phyloP scores from a whole-genome alignment of 1,140 invertebrate genomes.

The Atopsyche davidsoni region DNA sequence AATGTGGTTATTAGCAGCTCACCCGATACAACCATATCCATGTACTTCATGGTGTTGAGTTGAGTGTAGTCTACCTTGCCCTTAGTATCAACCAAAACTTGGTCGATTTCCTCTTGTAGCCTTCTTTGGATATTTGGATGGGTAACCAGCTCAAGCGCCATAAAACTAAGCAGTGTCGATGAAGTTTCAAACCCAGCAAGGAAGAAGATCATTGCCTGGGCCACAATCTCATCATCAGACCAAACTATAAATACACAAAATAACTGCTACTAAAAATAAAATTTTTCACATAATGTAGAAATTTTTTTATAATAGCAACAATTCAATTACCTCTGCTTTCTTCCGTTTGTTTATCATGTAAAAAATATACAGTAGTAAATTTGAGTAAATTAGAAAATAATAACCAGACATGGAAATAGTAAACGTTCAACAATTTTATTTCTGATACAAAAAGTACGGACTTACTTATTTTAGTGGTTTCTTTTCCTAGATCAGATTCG shows the following conservation, averaged over 20 bases:
- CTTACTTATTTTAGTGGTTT: no score
- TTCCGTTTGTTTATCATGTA: no score
- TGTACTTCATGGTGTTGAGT: conserved; percentile 37
- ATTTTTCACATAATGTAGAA: no score
- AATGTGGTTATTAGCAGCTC: no score
- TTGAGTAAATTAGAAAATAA: no score
- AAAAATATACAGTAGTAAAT: no score
- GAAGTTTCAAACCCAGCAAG: conserved; percentile 38
- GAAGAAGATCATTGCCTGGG: conserved; percentile 32
- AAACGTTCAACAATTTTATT: no score
- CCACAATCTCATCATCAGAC: conserved; percentile 22
- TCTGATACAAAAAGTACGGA: no score
- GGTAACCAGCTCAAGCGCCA: conserved; percentile 41
- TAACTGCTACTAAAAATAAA: no score
- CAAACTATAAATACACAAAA: conserved; percentile 10
- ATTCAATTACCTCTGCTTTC: no score
- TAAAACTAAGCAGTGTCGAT: conserved; percentile 38
- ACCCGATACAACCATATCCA: conserved; percentile 24
- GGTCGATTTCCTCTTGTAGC: conserved; percentile 41
- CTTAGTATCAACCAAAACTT: conserved; percentile 27
- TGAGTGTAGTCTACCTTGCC: conserved; percentile 36
- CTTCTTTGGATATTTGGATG: conserved; percentile 44
- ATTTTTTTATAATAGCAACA: no score
- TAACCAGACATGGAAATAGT: no score
- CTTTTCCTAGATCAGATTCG: conserved; percentile 38